A percentile compares a stretch with the other conserved stretches of the same genome.
These are phyloP conservation scores for Diceros bicornis DNA, from an alignment of 2,797 vertebrate genomes.

Conservation along the genomic window DNA sequence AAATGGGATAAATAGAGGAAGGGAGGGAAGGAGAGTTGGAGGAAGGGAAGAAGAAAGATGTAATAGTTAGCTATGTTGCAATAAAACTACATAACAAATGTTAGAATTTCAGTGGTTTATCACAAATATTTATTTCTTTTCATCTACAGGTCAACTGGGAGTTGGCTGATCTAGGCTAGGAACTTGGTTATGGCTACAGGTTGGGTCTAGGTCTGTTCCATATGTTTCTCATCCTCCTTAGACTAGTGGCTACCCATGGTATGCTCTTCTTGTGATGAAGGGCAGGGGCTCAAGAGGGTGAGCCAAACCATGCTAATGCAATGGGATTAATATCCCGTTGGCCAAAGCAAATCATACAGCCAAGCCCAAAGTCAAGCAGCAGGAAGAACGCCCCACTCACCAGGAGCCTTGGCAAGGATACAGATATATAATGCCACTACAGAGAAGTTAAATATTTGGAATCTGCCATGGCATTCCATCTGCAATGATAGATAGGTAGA, in stretches of 20 bases:
- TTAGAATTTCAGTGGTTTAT: neutral
- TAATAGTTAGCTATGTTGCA: neutral
- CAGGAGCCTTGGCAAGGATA: neutral
- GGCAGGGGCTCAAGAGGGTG: neutral
- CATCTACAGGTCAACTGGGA: neutral
- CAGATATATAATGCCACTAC: neutral
- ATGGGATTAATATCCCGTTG: neutral
- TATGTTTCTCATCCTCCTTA: slow-evolving; percentile 19
- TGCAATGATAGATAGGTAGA: neutral
- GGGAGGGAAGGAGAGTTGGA: neutral
- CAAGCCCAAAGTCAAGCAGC: neutral
- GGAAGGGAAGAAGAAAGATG: neutral
- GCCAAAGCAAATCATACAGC: neutral
- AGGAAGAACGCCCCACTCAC: neutral
- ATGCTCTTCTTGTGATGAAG: neutral
- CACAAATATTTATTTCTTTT: neutral
- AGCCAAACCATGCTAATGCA: neutral
- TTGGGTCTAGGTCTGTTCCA: neutral
- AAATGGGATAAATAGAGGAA: neutral
- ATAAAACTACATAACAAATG: neutral
- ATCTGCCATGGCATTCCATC: neutral
- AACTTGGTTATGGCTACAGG: neutral
- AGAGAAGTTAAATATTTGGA: slow-evolving; percentile 1
- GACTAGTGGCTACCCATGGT: neutral
- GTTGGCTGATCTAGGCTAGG: neutral